Conservation (phyloP, 2,888 invertebrate genomes). For the Catocala nupta region DNA sequence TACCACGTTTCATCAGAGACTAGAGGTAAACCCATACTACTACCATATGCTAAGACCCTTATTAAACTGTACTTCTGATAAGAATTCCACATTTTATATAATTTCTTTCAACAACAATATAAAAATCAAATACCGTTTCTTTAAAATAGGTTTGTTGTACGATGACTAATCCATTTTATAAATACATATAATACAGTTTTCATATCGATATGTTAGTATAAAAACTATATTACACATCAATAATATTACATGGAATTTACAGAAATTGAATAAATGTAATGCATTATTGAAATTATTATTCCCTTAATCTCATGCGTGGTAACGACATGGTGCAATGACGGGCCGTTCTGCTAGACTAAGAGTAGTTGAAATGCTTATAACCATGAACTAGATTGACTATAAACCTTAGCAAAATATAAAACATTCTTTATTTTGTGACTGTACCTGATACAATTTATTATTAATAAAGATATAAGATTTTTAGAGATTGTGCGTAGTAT, state of each 20-base stretch:
- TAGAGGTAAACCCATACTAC: too few species aligned
- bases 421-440: too few species aligned
- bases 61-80: too few species aligned
- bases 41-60: too few species aligned
- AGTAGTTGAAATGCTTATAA: not conserved
- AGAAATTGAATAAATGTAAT: constrained; percentile 4
- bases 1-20: too few species aligned
- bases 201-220: constrained; percentile 3
- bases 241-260: constrained; percentile 6
- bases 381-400: not conserved
- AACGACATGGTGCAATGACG: not conserved
- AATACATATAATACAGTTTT: not conserved
- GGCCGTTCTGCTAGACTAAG: not conserved
- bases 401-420: not conserved
- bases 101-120: too few species aligned
- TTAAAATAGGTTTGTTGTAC: constrained; percentile 3
- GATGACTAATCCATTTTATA: constrained; percentile 9
- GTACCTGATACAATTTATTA: too few species aligned
- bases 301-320: constrained; percentile 1
- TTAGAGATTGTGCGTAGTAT: too few species aligned
- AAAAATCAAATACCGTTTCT: not conserved
- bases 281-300: constrained; percentile 1
- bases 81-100: too few species aligned
- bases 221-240: constrained; percentile 3
- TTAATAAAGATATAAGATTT: too few species aligned